Evolutionary conservation across 2,113 vertebrate genomes (phyloP).

Genomic region (Cariama cristata): DNA sequence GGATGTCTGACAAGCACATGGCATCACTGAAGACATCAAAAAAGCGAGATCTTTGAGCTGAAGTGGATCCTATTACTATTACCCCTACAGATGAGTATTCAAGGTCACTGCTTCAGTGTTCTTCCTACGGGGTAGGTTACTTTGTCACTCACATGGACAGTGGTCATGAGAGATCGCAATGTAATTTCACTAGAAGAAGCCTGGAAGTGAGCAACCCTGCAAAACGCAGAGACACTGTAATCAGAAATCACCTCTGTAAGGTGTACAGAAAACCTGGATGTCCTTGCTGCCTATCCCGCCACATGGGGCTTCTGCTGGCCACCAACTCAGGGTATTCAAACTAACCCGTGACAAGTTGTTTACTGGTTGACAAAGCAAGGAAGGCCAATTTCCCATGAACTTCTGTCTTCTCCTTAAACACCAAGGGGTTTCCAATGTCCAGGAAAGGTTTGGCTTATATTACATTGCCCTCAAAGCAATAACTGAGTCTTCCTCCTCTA

Average conservation of each 20-base stretch:
- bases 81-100: background rate
- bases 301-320: background rate
- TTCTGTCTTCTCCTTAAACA: background rate
- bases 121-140: background rate
- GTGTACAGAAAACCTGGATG: background rate
- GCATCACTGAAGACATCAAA: background rate
- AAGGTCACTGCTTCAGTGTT: no score
- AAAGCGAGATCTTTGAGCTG: background rate
- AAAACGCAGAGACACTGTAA: background rate
- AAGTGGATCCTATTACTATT: background rate
- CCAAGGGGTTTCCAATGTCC: background rate
- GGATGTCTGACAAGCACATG: background rate
- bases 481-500: background rate
- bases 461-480: background rate
- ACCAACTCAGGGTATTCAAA: background rate
- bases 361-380: background rate
- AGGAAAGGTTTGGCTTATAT: background rate
- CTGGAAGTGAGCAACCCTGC: background rate
- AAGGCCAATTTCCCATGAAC: background rate
- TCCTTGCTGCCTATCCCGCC: background rate
- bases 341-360: background rate
- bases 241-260: background rate
- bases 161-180: background rate
- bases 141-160: fast-evolving
- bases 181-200: background rate